Base-by-base conservation (phyloP, 2,797 vertebrate species). In the Ctenosaura bakeri region DNA sequence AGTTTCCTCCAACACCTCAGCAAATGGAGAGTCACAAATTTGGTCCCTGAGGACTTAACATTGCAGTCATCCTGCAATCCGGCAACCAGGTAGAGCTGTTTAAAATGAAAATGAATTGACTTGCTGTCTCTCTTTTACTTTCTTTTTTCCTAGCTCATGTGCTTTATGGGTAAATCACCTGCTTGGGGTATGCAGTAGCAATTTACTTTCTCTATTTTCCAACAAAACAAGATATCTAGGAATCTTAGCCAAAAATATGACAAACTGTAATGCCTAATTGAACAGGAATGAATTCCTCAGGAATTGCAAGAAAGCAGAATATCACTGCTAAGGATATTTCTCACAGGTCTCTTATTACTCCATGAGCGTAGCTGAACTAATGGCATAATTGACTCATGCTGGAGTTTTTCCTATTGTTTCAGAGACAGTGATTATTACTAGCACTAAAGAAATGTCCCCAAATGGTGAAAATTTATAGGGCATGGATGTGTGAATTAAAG, bases 61-160 rank as follows among this genome's bases (percentile, higher is more conserved):
- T 6, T 66, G 83, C 38, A 64, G 52, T 64, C 54, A 77, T 83
- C 59, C 38, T 76, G 59, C 22, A 38, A 77, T 83, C 59, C 29
- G 64, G 59, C 22, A 38, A 87, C 86, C 5, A 16, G n/a, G 16
- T 54, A 83, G 32, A 87, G 46, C 79, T 83, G 54, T 24, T 78
- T 78, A 84, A 90, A 90, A 90, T 87, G 38, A 83, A 90, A 90
- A 90, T 90, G 80, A 83, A 90, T 87, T 83, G 71, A 66, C 86
- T 86, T 54, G 6, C 46, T 76, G 35, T 50, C 76, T 78, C 42
- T 50, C 10, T 76, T 4, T 50, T 46, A 50, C 76, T 50, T 38
- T 12, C 10, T 78, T 50, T 10, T 46, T 78, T 69, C 29, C 10
- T 69, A 69, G 52, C 10, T 62, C 29, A 46, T 56, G 18, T 77